Percentiles rank a stretch among this genome's conserved stretches.
phyloP scores from a whole-genome alignment of 2,113 vertebrate species.

The Corapipo altera region DNA sequence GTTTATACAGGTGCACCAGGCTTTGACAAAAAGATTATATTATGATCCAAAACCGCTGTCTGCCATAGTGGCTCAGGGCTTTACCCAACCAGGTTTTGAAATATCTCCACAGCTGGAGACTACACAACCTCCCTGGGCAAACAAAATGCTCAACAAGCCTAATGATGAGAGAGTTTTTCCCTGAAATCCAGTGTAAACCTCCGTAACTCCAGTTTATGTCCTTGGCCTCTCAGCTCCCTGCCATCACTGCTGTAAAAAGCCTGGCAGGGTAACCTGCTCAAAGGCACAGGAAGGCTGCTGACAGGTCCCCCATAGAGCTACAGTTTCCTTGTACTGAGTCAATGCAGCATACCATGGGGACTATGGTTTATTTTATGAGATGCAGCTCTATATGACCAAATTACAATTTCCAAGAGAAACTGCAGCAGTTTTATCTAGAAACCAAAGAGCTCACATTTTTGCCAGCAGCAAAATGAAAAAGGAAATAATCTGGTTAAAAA shows the following conservation, averaged over 20 bases:
- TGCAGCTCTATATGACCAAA: neutral
- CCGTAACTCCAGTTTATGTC: neutral
- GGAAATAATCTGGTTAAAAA: neutral
- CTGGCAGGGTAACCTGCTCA: neutral
- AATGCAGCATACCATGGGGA: neutral
- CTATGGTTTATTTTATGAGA: neutral
- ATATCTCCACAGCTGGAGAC: neutral
- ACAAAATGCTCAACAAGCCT: neutral
- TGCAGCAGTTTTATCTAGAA: neutral
- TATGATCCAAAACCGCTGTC: neutral
- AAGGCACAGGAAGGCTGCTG: neutral
- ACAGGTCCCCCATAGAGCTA: neutral
- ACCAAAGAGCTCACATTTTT: neutral
- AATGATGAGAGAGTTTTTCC: neutral
- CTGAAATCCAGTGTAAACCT: neutral
- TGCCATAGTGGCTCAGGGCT: neutral
- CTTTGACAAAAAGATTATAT: neutral
- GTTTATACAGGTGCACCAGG: neutral
- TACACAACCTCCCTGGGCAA: neutral
- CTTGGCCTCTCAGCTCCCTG: neutral
- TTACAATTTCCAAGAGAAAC: neutral
- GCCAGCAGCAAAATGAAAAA: neutral
- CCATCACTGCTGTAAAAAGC: neutral
- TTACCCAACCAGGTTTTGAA: neutral
- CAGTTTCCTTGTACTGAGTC: neutral